Base-by-base conservation (phyloP, 2,113 vertebrate species). In the Epinephelus lanceolatus region DNA sequence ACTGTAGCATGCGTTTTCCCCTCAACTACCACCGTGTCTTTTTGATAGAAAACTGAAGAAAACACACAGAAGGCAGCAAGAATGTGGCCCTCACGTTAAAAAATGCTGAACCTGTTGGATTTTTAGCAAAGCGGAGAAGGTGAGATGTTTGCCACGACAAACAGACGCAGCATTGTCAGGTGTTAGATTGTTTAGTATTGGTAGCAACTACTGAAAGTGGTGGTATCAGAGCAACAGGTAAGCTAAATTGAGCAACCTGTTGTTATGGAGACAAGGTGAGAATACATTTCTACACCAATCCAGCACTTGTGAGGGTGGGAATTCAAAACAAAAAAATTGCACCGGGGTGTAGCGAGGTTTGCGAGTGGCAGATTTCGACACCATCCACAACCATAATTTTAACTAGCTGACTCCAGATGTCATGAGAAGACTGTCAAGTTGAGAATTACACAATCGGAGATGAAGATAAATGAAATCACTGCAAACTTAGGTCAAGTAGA, bases 261-360 rank as follows among this genome's bases (percentile, higher is more conserved):
- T 85, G 82, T 78, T 76, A 82, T 80, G 76, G 71, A 62, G 78
- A 87, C 78, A 45, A 61, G 57, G 56, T 52, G 56, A 69, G 42
- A 74, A 66, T 21, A 59, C 9, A 12, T 55, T 72, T 76, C 30
- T 45, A 47, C 67, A 68, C n/a, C 33, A 14, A 67, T 45, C 33
- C 33, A 25, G 23, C 18, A 40, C 9, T 56, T 37, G 23, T 33
- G 8, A 59, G 6, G 17, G 51, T 8, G 25, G 11, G 19, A 65
- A 60, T 42, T 56, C 19, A 59, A 57, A 75, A 17, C 51, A 61
- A 27, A 56, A 65, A 17, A 65, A 17, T 56, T 56, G 19, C 21
- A 67, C 1, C 18, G 1, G 13, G 27, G 42, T 67, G 19, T 8
- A 72, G 33, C 33, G 1, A 37, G 27, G 42, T 67, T 60, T 47